A percentile compares a stretch with the other conserved stretches of the same genome.
phyloP scores from a whole-genome alignment of 2,888 invertebrate species.

The Epiblema foenella region DNA sequence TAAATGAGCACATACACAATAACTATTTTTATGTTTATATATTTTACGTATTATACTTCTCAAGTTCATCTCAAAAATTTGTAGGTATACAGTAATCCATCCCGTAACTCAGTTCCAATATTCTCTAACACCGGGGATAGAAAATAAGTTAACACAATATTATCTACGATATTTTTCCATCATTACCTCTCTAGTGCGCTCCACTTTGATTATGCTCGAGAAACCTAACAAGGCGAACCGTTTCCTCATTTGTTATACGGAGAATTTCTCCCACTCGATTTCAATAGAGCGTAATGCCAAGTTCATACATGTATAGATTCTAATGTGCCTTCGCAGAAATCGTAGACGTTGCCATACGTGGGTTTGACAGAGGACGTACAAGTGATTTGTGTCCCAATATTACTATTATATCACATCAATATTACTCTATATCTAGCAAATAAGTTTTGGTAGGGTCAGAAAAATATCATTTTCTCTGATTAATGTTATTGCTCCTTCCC shows the following conservation, averaged over 20 bases:
- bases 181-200: slow-evolving; percentile 1
- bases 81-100: neutral
- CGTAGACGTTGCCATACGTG: slow-evolving; percentile 22
- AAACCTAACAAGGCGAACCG: slow-evolving; percentile 13
- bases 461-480: no score
- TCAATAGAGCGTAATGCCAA: slow-evolving; percentile 29
- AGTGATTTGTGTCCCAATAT: slow-evolving; percentile 12
- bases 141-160: neutral
- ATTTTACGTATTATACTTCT: no score
- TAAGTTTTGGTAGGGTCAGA: no score
- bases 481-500: no score
- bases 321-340: slow-evolving; percentile 10
- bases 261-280: slow-evolving; percentile 17
- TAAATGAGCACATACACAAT: no score
- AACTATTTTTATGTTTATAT: no score
- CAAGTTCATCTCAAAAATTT: no score
- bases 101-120: neutral
- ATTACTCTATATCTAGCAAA: no score
- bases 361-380: neutral
- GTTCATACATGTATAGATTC: slow-evolving; percentile 11
- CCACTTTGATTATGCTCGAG: slow-evolving; percentile 1
- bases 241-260: slow-evolving; percentile 21
- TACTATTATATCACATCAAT: neutral
- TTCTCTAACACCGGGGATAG: neutral
- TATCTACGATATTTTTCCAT: neutral